Evolutionary conservation across 2,113 vertebrate genomes (phyloP), one percentile per base, ranked within the genome.

Genomic region (Pachyramphus minor): DNA sequence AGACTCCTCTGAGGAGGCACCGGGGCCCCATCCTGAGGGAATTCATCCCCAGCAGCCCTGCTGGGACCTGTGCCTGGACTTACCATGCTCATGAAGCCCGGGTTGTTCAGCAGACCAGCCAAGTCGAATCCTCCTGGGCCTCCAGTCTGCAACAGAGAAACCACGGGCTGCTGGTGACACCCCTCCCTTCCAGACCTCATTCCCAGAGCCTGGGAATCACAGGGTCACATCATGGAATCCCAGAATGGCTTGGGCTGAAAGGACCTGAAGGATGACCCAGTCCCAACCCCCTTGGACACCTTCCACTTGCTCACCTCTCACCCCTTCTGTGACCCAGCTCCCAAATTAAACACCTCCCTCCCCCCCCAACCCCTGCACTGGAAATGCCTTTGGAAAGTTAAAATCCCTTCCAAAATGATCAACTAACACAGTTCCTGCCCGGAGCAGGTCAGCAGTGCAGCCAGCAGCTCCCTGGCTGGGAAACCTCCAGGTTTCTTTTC

Each of bases 81-180:
- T 92, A 99, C 99, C 99, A 99, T 99, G 85, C 98, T 99, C 98
- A 99, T 99, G 97, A 99, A 99, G 79, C 99, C 97, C 0, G 99
- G 99, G 97, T 99, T 99, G 97, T 98, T 99, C 56, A 99, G 98
- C 91, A 99, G 95, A 41, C 99, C 99, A 0, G 99, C 99, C 50
- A 99, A 96, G 78, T 99, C 99, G 1, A 99, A 98, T 20, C 99
- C 98, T 8, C 99, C 99, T 14, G 98, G 96, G 11, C 98, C 98
- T 6, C 98, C 98, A 3, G 98, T 99, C 99, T 98, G 95, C 22
- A 60, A 64, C 5, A 64, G 45, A 88, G 52, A 78, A n/a, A 21
- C 4, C 53, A 39, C 11, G 47, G 1, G 4, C 30, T 64, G 50
- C 8, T n/a, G 42, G 56, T 9, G 27, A 78, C 53, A 31, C 4